phyloP scores from a whole-genome alignment of 2,888 invertebrate genomes.

The Diarsia rubi region DNA sequence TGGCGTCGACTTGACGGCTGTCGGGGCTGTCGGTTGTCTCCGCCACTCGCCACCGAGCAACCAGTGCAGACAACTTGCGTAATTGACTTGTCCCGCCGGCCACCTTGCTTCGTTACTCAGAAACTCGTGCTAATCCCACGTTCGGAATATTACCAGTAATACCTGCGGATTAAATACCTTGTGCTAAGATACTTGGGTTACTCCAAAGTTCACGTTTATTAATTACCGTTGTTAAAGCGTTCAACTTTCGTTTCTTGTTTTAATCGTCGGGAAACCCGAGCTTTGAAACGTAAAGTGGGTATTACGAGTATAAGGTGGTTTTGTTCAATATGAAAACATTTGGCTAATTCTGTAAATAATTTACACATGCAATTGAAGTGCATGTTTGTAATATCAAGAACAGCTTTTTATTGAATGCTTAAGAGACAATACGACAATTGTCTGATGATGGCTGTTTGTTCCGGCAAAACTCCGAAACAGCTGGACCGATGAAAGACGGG shows the following conservation, averaged over 20 bases:
- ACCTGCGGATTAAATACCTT: slow-evolving; percentile 22
- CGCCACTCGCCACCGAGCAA: background rate
- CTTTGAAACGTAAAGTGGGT: slow-evolving; percentile 14
- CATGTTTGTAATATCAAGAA: too few relatives aligned
- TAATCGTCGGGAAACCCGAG: slow-evolving; percentile 38
- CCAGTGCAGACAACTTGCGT: slow-evolving; percentile 37
- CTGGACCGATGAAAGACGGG: too few relatives aligned
- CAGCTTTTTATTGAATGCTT: too few relatives aligned
- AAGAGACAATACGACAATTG: too few relatives aligned
- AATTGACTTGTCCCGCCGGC: slow-evolving; percentile 52
- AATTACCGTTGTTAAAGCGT: slow-evolving; percentile 36
- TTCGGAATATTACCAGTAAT: slow-evolving; percentile 25
- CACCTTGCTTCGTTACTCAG: slow-evolving; percentile 31
- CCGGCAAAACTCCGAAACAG: too few relatives aligned
- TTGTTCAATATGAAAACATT: slow-evolving; percentile 10
- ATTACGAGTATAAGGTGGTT: background rate
- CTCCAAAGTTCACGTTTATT: slow-evolving; percentile 42
- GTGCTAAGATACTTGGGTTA: slow-evolving; percentile 21
- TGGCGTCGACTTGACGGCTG: slow-evolving; percentile 30
- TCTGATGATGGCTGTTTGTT: too few relatives aligned
- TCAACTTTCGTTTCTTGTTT: slow-evolving; percentile 42
- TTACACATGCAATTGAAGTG: too few relatives aligned
- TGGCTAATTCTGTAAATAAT: background rate
- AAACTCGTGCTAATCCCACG: slow-evolving; percentile 15
- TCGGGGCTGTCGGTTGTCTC: slow-evolving; percentile 17